Percentiles rank a stretch among this genome's conserved stretches.
Evolutionary conservation across 1,140 invertebrate species (phyloP).

Genomic region (Popillia japonica): DNA sequence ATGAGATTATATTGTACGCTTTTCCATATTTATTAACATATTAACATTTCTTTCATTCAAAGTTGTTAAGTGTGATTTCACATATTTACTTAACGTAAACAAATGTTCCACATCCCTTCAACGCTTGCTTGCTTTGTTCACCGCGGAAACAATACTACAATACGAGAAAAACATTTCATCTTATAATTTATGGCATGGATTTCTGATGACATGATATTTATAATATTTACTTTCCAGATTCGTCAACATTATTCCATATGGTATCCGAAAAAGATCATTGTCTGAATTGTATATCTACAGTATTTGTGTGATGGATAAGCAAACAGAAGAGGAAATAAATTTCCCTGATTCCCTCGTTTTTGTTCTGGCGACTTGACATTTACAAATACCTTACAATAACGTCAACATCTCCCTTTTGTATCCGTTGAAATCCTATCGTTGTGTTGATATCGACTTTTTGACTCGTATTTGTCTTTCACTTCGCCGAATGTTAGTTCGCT

Average conservation of each 20-base stretch:
- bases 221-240: conserved; percentile 3
- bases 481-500: too few relatives aligned
- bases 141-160: too few relatives aligned
- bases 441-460: not conserved
- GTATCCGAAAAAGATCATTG: conserved; percentile 1
- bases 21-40: too few relatives aligned
- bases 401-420: not conserved
- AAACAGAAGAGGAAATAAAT: conserved; percentile 11
- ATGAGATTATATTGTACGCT: too few relatives aligned
- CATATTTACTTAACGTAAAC: too few relatives aligned
- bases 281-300: not conserved
- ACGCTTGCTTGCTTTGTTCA: too few relatives aligned
- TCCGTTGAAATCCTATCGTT: not conserved
- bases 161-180: too few relatives aligned
- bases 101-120: too few relatives aligned
- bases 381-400: conserved; percentile 11
- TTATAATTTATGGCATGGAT: not conserved
- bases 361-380: not conserved
- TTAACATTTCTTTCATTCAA: too few relatives aligned
- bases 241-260: not conserved
- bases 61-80: too few relatives aligned
- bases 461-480: not conserved
- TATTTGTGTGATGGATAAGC: not conserved
- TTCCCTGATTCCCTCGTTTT: conserved; percentile 6
- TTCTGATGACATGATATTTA: not conserved